phyloP scores from a whole-genome alignment of 2,113 vertebrate species.

The Dromas ardeola region DNA sequence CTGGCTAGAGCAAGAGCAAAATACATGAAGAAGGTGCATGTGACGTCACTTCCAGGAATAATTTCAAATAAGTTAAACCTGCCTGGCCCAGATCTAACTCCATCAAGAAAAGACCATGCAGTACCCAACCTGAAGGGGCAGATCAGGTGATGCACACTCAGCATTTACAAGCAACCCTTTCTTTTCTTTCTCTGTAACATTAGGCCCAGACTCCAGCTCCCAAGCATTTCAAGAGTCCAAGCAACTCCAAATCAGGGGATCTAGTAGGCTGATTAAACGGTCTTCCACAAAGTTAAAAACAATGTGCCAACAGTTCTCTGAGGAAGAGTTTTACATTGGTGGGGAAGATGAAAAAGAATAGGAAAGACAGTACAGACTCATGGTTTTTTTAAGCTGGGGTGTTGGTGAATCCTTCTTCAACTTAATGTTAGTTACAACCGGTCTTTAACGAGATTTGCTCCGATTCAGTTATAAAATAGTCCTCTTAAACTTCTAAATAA shows the following conservation, averaged over 20 bases:
- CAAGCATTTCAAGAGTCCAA: not conserved
- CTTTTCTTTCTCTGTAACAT: not conserved
- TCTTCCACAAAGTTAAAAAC: not conserved
- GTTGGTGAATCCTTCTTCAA: not conserved
- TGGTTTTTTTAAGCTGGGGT: not conserved
- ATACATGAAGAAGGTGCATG: not conserved
- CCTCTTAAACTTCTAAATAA: not conserved
- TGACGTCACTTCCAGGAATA: not conserved
- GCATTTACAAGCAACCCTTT: not conserved
- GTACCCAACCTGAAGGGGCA: not conserved
- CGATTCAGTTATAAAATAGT: not conserved
- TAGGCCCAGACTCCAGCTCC: not conserved
- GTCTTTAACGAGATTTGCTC: not conserved
- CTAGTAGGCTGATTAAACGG: not conserved
- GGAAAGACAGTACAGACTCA: not conserved
- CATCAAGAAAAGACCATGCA: not conserved
- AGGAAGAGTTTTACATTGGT: not conserved
- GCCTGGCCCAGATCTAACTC: not conserved
- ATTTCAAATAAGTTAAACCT: not conserved
- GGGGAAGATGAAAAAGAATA: not conserved
- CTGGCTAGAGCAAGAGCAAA: not conserved
- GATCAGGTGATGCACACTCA: not conserved
- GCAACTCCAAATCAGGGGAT: not conserved
- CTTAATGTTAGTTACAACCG: not conserved
- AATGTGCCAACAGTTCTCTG: not conserved